Conservation (phyloP, 2,113 vertebrate genomes). For the Sylvietta virens region DNA sequence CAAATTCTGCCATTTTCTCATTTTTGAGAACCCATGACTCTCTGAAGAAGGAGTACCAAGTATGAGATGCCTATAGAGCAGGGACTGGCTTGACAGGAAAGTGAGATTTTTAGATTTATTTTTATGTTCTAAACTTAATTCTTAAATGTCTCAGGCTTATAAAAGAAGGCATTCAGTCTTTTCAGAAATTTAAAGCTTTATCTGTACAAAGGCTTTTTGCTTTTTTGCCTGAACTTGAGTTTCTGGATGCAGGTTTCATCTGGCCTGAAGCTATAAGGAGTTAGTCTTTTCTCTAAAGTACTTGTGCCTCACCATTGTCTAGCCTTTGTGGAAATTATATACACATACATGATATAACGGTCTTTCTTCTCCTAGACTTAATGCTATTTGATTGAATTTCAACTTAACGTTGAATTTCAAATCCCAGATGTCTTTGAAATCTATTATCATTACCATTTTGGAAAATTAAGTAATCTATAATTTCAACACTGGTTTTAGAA, state of each 20-base stretch:
- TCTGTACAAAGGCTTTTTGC: not conserved
- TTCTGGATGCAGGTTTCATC: not conserved
- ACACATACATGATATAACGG: not conserved
- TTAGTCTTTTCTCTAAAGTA: not conserved
- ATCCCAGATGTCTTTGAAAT: not conserved
- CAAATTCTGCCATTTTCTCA: not conserved
- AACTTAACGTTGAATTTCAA: not conserved
- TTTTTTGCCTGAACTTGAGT: not conserved
- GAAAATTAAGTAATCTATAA: constrained; percentile 5
- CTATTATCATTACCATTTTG: not conserved
- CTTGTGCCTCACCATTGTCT: not conserved
- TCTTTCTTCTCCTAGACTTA: not conserved
- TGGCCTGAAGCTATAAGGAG: not conserved
- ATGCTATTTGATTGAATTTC: not conserved
- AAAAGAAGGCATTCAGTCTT: not conserved
- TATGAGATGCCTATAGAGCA: not conserved
- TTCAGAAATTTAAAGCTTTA: not conserved
- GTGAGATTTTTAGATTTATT: not conserved
- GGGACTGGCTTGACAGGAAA: not conserved
- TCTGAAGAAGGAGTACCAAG: not conserved
- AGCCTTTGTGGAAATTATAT: not conserved
- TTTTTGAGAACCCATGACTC: not conserved
- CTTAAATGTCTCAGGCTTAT: not conserved
- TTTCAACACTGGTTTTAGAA: not conserved
- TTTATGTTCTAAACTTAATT: not conserved